Evolutionary conservation across 2,888 invertebrate genomes (phyloP), one percentile per base, ranked within the genome.

Genomic region (Tachystola acroxantha): DNA sequence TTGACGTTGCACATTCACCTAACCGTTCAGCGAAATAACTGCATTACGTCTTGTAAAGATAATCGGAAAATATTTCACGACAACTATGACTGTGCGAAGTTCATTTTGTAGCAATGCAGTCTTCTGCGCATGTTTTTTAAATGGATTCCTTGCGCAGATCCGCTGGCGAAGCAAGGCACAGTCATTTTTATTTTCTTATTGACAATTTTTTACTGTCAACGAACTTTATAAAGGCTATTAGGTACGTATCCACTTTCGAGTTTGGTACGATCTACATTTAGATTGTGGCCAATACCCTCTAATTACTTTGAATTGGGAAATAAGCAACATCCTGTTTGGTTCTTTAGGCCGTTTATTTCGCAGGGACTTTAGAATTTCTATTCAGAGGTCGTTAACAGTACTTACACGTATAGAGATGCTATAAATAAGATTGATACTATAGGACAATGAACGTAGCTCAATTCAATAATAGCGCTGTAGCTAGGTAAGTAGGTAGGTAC

Each of bases 91-190:
- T 59, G 41, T 65, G 66, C 73, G 73, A 79, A 77, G 75, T 82
- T 78, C 67, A 70, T 70, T 78, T 79, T 82, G 82, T 77, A 72
- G 82, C 80, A 82, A 58, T 84, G 85, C 84, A 74, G 84, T 71
- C 71, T 70, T 74, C 72, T 82, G 84, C 84, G 84, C 84, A 84
- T 81, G 82, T 73, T 60, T 65, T 53, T 49, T 61, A 56, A 60
- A 61, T 67, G 65, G 53, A 58, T 52, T 59, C 59, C 64, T 63
- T 80, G 84, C 84, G 84, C 84, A 84, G 70, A 64, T 60, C 64
- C 53, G 62, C 66, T 52, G 55, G 56, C 65, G 45, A 45, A 47
- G 1, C 24, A n/a, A 7, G 22, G 20, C 32, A 7, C 16, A 20
- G 3, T 25, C 25, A 33, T 13, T 25, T 25, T 12, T 12, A 67